phyloP scores from a whole-genome alignment of 2,888 invertebrate genomes.

The Hesperia comma region DNA sequence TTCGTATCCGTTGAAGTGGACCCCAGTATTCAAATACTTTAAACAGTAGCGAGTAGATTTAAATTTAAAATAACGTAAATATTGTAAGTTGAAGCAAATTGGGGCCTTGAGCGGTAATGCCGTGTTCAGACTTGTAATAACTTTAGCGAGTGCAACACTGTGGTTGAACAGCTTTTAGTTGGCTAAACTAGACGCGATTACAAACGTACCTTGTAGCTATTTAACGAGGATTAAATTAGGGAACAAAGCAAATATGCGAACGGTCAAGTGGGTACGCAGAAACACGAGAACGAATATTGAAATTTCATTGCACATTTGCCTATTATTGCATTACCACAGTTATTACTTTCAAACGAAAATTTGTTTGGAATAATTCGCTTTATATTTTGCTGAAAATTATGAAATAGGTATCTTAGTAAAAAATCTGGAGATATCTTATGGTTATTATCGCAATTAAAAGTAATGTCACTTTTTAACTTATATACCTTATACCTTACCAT shows the following conservation, averaged over 20 bases:
- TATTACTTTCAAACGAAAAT: conserved; percentile 4
- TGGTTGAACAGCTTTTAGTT: conserved; percentile 17
- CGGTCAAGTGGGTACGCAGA: background rate
- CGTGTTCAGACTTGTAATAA: conserved; percentile 31
- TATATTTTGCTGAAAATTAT: too few species aligned
- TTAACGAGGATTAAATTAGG: conserved; percentile 14
- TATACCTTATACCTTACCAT: too few species aligned
- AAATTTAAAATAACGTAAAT: conserved; percentile 34
- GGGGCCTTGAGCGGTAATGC: conserved; percentile 27
- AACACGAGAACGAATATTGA: background rate
- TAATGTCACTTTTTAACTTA: too few species aligned
- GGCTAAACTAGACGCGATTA: conserved; percentile 12
- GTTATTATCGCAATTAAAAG: too few species aligned
- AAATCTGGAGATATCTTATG: too few species aligned
- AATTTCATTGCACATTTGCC: too few species aligned
- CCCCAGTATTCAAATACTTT: conserved; percentile 23
- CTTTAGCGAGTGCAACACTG: conserved; percentile 24
- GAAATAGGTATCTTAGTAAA: too few species aligned
- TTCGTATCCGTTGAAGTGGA: background rate
- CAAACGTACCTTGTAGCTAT: conserved; percentile 16
- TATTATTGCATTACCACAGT: conserved; percentile 4
- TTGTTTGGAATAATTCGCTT: background rate
- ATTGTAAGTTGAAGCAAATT: conserved; percentile 28
- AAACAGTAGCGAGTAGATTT: conserved; percentile 16
- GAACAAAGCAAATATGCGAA: conserved; percentile 4